Base-by-base conservation (phyloP, 2,888 invertebrate species). In the Blastobasis lacticolella region DNA sequence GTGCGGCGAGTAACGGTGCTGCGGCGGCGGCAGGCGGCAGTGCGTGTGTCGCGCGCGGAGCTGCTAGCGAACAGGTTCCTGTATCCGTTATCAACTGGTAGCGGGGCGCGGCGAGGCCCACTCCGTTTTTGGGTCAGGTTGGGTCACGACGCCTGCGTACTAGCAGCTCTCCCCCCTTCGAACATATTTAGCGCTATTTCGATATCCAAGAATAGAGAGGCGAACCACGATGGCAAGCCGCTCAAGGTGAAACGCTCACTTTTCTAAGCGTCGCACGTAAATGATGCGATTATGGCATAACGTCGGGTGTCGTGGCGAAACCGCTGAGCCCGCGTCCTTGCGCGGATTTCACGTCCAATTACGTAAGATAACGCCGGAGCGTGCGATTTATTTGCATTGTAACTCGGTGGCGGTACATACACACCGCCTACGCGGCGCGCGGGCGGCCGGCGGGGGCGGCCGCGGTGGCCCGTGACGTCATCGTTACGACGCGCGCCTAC, bases 71-170 rank as follows among this genome's bases (percentile, higher is more conserved):
- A 80, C 84, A 79, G 79, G 83, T 84, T 81, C 78, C 80, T 64
- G 73, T 72, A 78, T 79, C 83, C 80, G 81, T 78, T 79, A 82
- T 80, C 76, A 78, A 78, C 72, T 75, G 72, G 77, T 69, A 69
- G 71, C 69, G 69, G 72, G 78, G 81, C 72, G 78, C 74, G 78
- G 79, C 75, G 73, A 75, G 72, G 71, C 78, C 73, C 71, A 71
- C 64, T 75, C 71, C 71, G 80, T 78, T 86, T 86, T 86, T 87
- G 82, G 87, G 87, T 88, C 87, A 85, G 78, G 72, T 73, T 83
- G 71, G 87, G 87, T 88, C 87, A 87, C 73, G 78, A 79, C 87
- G 87, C 87, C 80, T 87, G 87, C 87, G 86, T 81, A 69, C 64
- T 75, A 57, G 60, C 64, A 62, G 68, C 66, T 66, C 67, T 68